Conservation (phyloP, 2,113 vertebrate genomes). For the Excalfactoria chinensis region DNA sequence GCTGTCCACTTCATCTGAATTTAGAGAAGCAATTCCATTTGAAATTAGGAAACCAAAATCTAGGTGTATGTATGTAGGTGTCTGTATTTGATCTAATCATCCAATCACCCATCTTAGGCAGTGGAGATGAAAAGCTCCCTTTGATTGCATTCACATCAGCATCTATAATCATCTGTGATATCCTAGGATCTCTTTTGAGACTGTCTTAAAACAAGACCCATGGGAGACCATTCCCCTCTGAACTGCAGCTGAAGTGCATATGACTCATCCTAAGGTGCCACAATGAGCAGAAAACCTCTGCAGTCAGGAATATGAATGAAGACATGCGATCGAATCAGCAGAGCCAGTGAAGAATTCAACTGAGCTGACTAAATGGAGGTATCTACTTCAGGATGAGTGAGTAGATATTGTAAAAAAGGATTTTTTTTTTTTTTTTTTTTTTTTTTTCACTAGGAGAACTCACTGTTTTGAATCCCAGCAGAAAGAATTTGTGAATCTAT, state of each 20-base stretch:
- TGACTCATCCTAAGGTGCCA: background rate
- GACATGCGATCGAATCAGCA: background rate
- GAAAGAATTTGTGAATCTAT: background rate
- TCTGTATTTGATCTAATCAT: background rate
- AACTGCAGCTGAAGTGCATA: background rate
- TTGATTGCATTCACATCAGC: background rate
- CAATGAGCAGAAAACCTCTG: background rate
- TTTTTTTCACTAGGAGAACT: background rate
- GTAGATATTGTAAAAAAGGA: background rate
- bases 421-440: background rate
- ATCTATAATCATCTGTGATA: background rate
- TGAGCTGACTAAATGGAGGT: background rate
- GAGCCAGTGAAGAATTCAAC: background rate
- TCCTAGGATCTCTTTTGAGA: background rate
- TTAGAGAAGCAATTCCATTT: background rate
- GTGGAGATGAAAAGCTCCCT: background rate
- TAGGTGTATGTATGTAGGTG: background rate
- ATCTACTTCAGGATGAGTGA: background rate
- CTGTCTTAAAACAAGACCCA: background rate
- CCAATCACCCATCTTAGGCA: background rate
- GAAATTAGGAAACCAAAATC: background rate
- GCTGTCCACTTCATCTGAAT: background rate
- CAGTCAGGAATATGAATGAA: background rate
- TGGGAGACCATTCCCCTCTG: background rate
- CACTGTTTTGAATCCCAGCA: background rate